Evolutionary conservation across 2,888 invertebrate species (phyloP).

Genomic region (Rhagium mordax): DNA sequence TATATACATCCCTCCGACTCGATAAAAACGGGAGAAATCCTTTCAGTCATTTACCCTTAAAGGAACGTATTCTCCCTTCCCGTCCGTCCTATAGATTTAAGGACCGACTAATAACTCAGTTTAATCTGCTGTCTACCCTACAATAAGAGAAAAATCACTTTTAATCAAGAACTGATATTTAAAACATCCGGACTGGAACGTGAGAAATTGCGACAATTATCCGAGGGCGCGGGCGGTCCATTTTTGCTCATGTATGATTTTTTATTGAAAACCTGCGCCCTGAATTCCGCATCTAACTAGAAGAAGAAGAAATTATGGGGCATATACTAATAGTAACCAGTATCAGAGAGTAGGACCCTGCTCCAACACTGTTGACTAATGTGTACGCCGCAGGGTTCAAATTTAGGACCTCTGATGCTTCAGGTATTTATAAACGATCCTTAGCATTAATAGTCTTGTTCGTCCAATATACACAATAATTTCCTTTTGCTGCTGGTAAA

Average conservation of each 20-base stretch:
- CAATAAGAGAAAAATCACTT: slow-evolving; percentile 36
- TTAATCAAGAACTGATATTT: slow-evolving; percentile 27
- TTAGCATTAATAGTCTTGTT: too few species aligned
- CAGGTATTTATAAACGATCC: too few species aligned
- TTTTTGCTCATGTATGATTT: not conserved
- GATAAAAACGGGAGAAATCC: not conserved
- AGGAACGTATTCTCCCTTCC: not conserved
- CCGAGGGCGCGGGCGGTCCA: not conserved
- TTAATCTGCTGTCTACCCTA: slow-evolving; percentile 37
- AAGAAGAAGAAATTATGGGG: too few species aligned
- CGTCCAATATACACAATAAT: too few species aligned
- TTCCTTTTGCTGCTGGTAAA: too few species aligned
- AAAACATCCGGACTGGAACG: slow-evolving; percentile 23
- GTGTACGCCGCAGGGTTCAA: too few species aligned
- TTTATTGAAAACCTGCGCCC: too few species aligned
- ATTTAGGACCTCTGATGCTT: too few species aligned
- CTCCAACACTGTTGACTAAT: too few species aligned
- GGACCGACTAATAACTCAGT: slow-evolving; percentile 38
- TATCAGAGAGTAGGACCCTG: too few species aligned
- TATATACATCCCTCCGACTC: not conserved
- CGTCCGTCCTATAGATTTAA: not conserved
- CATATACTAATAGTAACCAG: too few species aligned
- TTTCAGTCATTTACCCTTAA: not conserved
- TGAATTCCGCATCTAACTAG: too few species aligned
- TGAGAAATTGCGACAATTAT: slow-evolving; percentile 20